A percentile compares a stretch with the other conserved stretches of the same genome.
Conservation (phyloP, 2,888 invertebrate species). For the Podotricha telesiphe region DNA sequence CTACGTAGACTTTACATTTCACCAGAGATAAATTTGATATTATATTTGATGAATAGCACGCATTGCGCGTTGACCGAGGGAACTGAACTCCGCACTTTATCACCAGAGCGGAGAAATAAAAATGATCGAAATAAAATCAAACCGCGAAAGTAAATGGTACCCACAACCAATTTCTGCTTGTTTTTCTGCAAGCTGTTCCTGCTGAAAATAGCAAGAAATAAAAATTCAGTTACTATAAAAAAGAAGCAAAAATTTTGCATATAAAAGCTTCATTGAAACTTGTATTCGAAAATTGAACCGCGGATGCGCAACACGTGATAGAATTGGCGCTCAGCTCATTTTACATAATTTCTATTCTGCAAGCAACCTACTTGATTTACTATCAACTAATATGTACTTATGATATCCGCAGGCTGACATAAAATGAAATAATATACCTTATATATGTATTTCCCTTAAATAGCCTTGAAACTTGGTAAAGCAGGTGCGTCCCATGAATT, state of each 20-base stretch:
- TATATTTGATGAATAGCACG: no score
- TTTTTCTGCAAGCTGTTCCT: no score
- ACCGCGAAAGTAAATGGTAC: no score
- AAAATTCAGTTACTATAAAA: not conserved
- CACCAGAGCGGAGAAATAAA: no score
- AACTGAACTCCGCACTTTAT: no score
- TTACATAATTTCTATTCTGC: constrained; percentile 61
- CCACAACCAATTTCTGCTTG: no score
- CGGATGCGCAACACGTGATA: constrained; percentile 62
- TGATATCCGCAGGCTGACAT: constrained; percentile 36
- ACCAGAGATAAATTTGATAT: no score
- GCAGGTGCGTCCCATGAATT: constrained; percentile 29
- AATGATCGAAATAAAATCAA: no score
- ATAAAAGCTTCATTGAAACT: not conserved
- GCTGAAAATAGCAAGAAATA: no score
- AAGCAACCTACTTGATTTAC: constrained; percentile 59
- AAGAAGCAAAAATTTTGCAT: not conserved
- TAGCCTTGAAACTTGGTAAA: constrained; percentile 21
- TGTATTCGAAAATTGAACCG: constrained; percentile 33
- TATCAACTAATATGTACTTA: constrained; percentile 63
- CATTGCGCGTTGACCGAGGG: no score
- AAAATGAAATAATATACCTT: constrained; percentile 10
- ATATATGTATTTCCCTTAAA: constrained; percentile 21
- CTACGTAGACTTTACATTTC: no score
- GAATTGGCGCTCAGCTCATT: constrained; percentile 55